phyloP scores from a whole-genome alignment of 2,888 invertebrate genomes.

The Oeneis ivallda region DNA sequence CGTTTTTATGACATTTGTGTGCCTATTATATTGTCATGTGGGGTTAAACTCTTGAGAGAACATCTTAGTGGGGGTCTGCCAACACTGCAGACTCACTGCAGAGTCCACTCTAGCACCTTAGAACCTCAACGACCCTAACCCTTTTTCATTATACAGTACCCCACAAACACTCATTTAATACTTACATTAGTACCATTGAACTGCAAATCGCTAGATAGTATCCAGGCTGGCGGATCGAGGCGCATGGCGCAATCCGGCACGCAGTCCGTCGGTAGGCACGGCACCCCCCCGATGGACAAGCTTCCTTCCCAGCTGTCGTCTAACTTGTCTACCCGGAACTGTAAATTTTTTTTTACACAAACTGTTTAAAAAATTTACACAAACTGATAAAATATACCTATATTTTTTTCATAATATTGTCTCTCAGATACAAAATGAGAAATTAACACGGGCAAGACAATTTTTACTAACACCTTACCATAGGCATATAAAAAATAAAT shows the following conservation, averaged over 20 bases:
- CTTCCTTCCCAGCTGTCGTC: slow-evolving; percentile 90
- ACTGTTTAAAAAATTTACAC: not conserved
- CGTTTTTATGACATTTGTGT: too few relatives aligned
- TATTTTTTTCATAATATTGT: not conserved
- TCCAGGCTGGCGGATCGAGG: slow-evolving; percentile 90
- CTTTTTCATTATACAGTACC: too few relatives aligned
- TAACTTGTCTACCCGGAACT: slow-evolving; percentile 88
- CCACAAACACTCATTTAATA: too few relatives aligned
- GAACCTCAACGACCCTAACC: too few relatives aligned
- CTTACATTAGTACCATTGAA: slow-evolving; percentile 90
- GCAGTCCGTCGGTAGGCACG: slow-evolving; percentile 84
- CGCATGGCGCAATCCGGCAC: slow-evolving; percentile 87
- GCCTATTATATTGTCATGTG: too few relatives aligned
- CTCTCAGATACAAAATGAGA: not conserved
- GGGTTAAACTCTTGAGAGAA: too few relatives aligned
- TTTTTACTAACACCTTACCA: not conserved
- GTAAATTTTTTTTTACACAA: slow-evolving; percentile 32
- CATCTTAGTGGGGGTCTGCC: too few relatives aligned
- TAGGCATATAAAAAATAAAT: too few relatives aligned
- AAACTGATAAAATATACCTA: slow-evolving; percentile 16
- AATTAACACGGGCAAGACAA: not conserved
- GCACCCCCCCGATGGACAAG: slow-evolving; percentile 89
- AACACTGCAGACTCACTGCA: too few relatives aligned
- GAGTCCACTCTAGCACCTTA: too few relatives aligned
- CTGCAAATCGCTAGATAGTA: slow-evolving; percentile 90